Evolutionary conservation across 2,113 vertebrate genomes (phyloP).

Genomic region (Bambusicola thoracicus): DNA sequence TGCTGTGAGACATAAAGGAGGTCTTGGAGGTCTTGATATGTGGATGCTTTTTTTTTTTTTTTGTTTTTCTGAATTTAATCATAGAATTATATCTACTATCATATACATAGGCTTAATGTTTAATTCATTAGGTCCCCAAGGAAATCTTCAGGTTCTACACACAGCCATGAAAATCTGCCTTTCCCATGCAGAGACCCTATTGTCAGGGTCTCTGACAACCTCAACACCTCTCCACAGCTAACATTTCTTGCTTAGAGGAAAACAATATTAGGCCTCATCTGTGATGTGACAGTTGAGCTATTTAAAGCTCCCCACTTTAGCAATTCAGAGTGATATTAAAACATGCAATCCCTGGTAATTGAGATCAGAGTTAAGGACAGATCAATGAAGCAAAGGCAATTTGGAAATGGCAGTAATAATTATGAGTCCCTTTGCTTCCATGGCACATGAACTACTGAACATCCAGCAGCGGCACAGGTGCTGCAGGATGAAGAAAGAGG

Average conservation of each 20-base stretch:
- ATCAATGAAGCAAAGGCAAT: neutral
- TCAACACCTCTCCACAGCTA: neutral
- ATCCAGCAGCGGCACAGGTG: neutral
- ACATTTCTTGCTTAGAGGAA: neutral
- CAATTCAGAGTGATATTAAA: neutral
- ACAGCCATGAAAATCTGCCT: neutral
- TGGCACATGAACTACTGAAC: neutral
- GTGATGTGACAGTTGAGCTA: neutral
- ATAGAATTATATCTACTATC: neutral
- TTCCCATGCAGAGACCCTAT: neutral
- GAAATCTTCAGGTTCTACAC: constrained; percentile 21
- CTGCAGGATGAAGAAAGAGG: neutral
- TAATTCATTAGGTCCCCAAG: constrained; percentile 30
- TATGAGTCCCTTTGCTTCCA: neutral
- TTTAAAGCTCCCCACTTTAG: neutral
- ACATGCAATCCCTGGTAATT: neutral
- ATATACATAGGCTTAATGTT: neutral
- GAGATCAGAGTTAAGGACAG: neutral
- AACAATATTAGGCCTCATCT: neutral
- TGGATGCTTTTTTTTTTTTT: neutral
- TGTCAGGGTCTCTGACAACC: neutral
- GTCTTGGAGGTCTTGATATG: neutral
- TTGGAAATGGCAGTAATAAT: neutral
- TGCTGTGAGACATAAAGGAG: neutral
- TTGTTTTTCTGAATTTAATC: constrained; percentile 16